Base-by-base conservation (phyloP, 2,113 vertebrate species). In the Beaufortia kweichowensis region DNA sequence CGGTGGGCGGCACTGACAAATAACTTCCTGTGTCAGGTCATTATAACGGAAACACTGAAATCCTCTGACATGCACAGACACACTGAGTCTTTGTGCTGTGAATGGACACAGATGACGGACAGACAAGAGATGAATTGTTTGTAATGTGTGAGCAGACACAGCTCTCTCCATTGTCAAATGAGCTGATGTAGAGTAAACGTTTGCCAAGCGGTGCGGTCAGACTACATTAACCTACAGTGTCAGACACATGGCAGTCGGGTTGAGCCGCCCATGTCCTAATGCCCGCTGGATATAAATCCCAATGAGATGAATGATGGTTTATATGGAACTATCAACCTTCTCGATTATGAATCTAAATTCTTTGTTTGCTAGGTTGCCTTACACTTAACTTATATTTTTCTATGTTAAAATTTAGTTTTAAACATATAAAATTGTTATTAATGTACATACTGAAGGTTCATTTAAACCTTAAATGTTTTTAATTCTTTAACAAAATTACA, bases 151-250 rank as follows among this genome's bases (percentile, higher is more conserved):
- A 76, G 12, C 66, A 31, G 77, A 73, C 48, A 57, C 4, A 26
- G 63, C 57, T 62, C 65, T 64, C 23, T 74, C 79, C 79, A 46
- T 69, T 88, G 86, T 90, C 41, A 73, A 83, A 86, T 83, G 84
- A 86, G 73, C 79, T 80, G 79, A 77, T 69, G 33, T 53, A 80
- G 73, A 46, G 68, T 80, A 63, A 86, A 86, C 81, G 81, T 88
- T 87, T 87, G 87, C 83, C 89, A 88, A 85, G 83, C 76, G 50
- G 55, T 83, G 77, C 56, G 78, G 83, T 88, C 87, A 85, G 86
- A 87, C 67, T 79, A 63, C 48, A 75, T 82, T 85, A 75, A 59
- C 67, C 79, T 77, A 50, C 69, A 14, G 60, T 48, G 69, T 67
- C 69, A 67, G 31, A 31, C 26, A 48, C 31, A 68, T 29, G 21